Evolutionary conservation across 1,140 invertebrate species (phyloP), one percentile per base, ranked within the genome.

Genomic region (Drosophila mauritiana): DNA sequence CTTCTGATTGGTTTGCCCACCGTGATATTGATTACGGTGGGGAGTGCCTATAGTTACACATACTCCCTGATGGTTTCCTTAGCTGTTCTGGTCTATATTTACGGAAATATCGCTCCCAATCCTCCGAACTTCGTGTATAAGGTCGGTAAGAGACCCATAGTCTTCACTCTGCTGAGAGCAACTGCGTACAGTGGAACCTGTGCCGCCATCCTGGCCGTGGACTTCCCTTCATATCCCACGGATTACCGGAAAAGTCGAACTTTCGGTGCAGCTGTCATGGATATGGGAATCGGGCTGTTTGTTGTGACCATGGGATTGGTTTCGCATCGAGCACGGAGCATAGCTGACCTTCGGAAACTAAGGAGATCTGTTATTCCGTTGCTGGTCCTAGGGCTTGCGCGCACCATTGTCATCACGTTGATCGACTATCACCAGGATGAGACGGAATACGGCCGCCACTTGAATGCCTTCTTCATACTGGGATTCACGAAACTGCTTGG

Each of bases 391-490:
- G 98, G 98, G 5, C 59, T 97, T 3, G 90, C 93, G 0, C 94
- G 98, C 80, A 95, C 94, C 64, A 31, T 95, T 2, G 91, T 94
- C n/a, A 93, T 96, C 11, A 94, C 95, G 84, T 82, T 93, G 62
- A 91, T 95, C 3, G 94, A 96, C 59, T 99, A 99, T 92, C 96
- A 97, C 57, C 95, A 96, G 85, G 96, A 98, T 92, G 94, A 97
- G 0, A 94, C 95, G 6, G 98, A 99, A 91, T 99, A 99, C 94
- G 98, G 98, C 3, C 94, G 96, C 5, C 98, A 99, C 93, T 98
- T 98, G 97, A 99, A 99, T 92, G 99, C 99, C 91, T 99, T 99
- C 90, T 95, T 98, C 62, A 99, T 97, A 1, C 92, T 99, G 39
- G 97, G 96, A 25, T 93, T 96, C 45, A 95, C 97, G 5, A 98